phyloP scores from a whole-genome alignment of 2,113 vertebrate species.

The Excalfactoria chinensis region DNA sequence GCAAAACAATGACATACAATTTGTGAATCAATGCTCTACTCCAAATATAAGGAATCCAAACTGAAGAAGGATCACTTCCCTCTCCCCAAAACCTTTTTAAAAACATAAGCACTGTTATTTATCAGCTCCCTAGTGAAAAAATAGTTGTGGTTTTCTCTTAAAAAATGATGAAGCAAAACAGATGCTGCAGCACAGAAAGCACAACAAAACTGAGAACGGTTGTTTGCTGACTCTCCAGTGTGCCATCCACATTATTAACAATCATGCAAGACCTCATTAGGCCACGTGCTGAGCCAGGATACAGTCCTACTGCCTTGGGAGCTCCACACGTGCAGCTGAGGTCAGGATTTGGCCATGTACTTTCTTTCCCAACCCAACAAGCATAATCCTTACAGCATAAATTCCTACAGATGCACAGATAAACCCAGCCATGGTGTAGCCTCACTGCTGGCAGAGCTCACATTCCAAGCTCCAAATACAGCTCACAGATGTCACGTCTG shows the following conservation, averaged over 20 bases:
- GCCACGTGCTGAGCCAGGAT: not conserved
- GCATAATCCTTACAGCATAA: not conserved
- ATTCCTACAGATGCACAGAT: not conserved
- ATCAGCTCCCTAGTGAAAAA: constrained; percentile 37
- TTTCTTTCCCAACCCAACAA: not conserved
- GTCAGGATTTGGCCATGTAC: not conserved
- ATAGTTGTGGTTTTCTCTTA: constrained; percentile 26
- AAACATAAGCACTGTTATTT: not conserved
- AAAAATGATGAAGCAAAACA: constrained; percentile 60
- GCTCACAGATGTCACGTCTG: not conserved
- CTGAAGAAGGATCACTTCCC: not conserved
- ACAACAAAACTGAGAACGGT: not conserved
- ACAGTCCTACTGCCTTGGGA: constrained; percentile 9
- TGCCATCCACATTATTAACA: not conserved
- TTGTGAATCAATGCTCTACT: constrained; percentile 27
- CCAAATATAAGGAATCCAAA: constrained; percentile 9
- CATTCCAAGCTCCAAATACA: accelerated
- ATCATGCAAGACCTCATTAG: constrained; percentile 22
- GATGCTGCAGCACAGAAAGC: constrained; percentile 46
- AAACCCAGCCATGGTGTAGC: accelerated
- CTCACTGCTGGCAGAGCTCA: not conserved
- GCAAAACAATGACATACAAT: constrained; percentile 29
- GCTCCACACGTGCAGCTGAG: constrained; percentile 23
- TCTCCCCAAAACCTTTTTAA: not conserved
- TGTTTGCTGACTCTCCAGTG: not conserved